Conservation (phyloP, 2,797 vertebrate species). For the Dicrostonyx torquatus region DNA sequence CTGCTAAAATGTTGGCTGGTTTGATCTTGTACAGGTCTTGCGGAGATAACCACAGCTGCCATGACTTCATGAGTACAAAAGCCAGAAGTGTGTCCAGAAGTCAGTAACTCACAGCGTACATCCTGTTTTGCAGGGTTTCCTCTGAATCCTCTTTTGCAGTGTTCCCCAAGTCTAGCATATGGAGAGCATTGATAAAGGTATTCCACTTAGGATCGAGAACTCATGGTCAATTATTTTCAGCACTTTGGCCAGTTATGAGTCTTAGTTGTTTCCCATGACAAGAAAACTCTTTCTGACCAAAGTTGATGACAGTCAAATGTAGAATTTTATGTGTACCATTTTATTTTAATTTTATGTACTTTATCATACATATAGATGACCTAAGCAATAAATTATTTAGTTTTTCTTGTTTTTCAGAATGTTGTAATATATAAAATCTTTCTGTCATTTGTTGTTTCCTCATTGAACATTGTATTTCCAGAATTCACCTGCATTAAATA, state of each 20-base stretch:
- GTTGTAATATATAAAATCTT: background rate
- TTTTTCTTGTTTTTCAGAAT: conserved; percentile 8
- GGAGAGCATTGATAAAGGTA: background rate
- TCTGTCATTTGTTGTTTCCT: background rate
- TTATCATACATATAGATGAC: background rate
- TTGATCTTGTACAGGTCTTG: background rate
- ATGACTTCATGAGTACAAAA: too few species aligned
- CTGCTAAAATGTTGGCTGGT: background rate
- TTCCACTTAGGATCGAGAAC: background rate
- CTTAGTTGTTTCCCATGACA: background rate
- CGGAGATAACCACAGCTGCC: background rate
- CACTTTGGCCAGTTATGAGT: background rate
- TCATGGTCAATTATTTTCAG: background rate
- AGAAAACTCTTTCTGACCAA: background rate
- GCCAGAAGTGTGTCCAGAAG: background rate
- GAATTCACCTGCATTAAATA: background rate
- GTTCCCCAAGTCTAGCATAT: background rate
- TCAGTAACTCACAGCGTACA: too few species aligned
- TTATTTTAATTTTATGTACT: background rate
- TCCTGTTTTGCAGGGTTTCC: background rate
- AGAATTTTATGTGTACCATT: background rate
- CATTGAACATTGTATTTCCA: background rate
- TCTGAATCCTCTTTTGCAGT: background rate
- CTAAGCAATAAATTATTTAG: background rate
- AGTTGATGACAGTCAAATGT: background rate